phyloP scores from a whole-genome alignment of 2,797 vertebrate genomes.

The Lutjanus campechanus region DNA sequence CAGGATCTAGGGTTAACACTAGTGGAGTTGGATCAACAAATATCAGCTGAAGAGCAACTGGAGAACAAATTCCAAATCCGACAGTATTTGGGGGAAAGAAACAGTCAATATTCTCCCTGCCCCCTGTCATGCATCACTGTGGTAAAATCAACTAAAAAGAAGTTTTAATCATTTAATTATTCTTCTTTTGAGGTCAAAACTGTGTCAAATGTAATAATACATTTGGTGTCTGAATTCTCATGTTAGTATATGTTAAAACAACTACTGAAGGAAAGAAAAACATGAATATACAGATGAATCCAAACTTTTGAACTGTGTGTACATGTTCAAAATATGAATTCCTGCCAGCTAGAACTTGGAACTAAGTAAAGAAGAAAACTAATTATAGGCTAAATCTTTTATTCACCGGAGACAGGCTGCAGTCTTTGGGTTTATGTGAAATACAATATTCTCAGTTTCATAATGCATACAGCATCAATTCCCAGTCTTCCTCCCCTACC shows the following conservation, averaged over 20 bases:
- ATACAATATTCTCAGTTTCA: conserved; percentile 14
- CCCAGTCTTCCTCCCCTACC: conserved; percentile 8
- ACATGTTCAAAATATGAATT: background rate
- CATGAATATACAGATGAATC: background rate
- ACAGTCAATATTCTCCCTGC: too few relatives aligned
- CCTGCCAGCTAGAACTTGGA: background rate
- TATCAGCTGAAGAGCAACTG: background rate
- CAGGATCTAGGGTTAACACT: too few relatives aligned
- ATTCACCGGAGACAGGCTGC: background rate
- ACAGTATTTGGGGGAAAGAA: too few relatives aligned
- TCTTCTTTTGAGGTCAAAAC: too few relatives aligned
- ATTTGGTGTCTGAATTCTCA: background rate
- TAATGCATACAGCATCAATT: conserved; percentile 18
- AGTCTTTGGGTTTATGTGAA: conserved; percentile 18
- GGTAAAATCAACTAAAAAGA: background rate
- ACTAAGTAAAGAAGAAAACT: background rate
- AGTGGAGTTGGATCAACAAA: too few relatives aligned
- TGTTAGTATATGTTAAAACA: too few relatives aligned
- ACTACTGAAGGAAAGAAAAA: background rate
- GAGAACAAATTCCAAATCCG: background rate
- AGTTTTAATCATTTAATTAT: background rate
- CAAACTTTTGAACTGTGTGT: background rate
- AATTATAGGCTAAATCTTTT: background rate
- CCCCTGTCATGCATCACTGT: background rate
- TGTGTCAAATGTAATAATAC: too few relatives aligned